Percentiles rank a stretch among this genome's conserved stretches.
phyloP scores from a whole-genome alignment of 1,140 invertebrate species.

The Aphelinus atriplicis region DNA sequence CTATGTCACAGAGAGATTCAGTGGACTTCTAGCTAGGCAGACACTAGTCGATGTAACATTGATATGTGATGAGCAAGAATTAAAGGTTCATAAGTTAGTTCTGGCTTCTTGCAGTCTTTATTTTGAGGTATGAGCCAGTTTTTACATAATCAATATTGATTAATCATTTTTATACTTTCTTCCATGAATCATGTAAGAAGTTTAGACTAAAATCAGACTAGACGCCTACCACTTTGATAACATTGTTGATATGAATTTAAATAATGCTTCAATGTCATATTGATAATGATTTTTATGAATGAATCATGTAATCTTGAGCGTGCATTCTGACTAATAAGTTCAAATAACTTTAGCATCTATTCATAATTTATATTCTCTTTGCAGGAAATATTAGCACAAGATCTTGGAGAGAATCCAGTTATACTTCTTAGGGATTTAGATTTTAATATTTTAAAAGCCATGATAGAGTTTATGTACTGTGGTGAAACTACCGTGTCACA shows the following conservation, averaged over 20 bases:
- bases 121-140: constrained; percentile 65
- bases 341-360: no score
- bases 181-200: no score
- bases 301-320: no score
- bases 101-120: constrained; percentile 73
- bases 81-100: constrained; percentile 71
- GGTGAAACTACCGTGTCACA: constrained; percentile 69
- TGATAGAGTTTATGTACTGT: constrained; percentile 72
- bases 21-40: constrained; percentile 68
- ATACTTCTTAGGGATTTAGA: constrained; percentile 69
- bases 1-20: constrained; percentile 68
- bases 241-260: no score
- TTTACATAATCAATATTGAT: background rate
- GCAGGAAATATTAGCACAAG: constrained; percentile 68
- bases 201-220: background rate
- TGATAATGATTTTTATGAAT: no score
- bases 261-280: no score
- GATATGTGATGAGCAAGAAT: constrained; percentile 69
- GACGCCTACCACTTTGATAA: background rate
- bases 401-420: constrained; percentile 67
- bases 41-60: constrained; percentile 70
- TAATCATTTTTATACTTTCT: background rate
- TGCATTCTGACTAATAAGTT: no score
- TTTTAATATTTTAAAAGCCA: constrained; percentile 68
- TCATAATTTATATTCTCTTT: background rate